phyloP scores from a whole-genome alignment of 2,797 vertebrate species.

The Gastrophryne carolinensis region DNA sequence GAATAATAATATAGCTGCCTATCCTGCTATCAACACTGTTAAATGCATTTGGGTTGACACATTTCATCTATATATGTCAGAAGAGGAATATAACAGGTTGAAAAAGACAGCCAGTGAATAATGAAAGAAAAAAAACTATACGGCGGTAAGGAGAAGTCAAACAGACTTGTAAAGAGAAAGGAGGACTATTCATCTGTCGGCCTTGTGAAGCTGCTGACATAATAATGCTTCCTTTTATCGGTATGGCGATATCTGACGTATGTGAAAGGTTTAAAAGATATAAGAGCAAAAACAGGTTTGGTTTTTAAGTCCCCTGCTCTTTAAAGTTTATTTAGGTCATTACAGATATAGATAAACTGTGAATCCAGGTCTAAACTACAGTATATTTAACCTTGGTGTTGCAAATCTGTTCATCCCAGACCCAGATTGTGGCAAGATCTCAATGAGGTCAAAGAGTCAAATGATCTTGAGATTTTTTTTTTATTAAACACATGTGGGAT shows the following conservation, averaged over 20 bases:
- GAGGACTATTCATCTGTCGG: neutral
- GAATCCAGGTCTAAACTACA: too few species aligned
- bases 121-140: neutral
- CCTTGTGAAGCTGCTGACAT: neutral
- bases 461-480: too few species aligned
- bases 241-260: neutral
- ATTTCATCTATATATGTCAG: neutral
- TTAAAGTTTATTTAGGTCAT: too few species aligned
- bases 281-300: too few species aligned
- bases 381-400: too few species aligned
- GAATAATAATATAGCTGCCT: neutral
- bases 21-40: neutral
- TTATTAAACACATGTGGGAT: too few species aligned
- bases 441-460: too few species aligned
- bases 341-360: too few species aligned
- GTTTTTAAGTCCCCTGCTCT: too few species aligned
- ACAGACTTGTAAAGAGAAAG: neutral
- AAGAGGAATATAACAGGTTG: neutral
- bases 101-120: constrained; percentile 1
- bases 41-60: neutral
- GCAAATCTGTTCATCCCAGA: too few species aligned
- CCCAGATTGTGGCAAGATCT: too few species aligned
- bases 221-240: neutral
- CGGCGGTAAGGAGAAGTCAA: neutral
- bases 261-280: neutral